Evolutionary conservation across 2,797 vertebrate genomes (phyloP), one percentile per base, ranked within the genome.

Genomic region (Sebastolobus alascanus): DNA sequence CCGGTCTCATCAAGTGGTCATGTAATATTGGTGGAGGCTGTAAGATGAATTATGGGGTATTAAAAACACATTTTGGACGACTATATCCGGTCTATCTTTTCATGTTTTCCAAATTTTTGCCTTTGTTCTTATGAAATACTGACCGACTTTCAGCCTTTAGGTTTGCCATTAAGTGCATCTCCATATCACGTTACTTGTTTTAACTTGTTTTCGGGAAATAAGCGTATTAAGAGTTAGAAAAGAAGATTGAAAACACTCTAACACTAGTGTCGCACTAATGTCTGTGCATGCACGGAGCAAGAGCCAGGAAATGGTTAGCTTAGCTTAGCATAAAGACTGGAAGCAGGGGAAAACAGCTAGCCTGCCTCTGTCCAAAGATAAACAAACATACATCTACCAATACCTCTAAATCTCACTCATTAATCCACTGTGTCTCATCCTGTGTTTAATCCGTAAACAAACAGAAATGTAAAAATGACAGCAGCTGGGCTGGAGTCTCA

Each of bases 1-100:
- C 20, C 14, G 1, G 56, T 64, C 70, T 79, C 75, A 70, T 85
- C 38, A 35, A 65, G 75, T 22, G 65, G 72, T 83, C 50, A 9
- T 65, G 64, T 71, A 22, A 59, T 31, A 60, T 14, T 70, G 14
- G 5, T 58, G 20, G 38, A 74, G 55, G 29, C 40, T 60, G 70
- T 7, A 14, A 75, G 14, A 78, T 75, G 10, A 84, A 74, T 75
- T 73, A 70, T 67, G 29, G 25, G 14, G 58, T 18, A 56, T 59
- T n/a, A 33, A 65, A 46, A 60, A 76, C 29, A 63, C 27, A 52
- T 67, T 54, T 68, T 33, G 2, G 43, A n/a, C 11, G 4, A 55
- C 37, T 46, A 60, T 16, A 14, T 29, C 16, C 0, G 1, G 18
- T 60, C 38, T 13, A 6, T 71, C 5, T 58, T 68, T 66, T 65